A percentile compares a stretch with the other conserved stretches of the same genome.
phyloP scores from a whole-genome alignment of 2,888 invertebrate genomes.

The Trisateles emortualis region DNA sequence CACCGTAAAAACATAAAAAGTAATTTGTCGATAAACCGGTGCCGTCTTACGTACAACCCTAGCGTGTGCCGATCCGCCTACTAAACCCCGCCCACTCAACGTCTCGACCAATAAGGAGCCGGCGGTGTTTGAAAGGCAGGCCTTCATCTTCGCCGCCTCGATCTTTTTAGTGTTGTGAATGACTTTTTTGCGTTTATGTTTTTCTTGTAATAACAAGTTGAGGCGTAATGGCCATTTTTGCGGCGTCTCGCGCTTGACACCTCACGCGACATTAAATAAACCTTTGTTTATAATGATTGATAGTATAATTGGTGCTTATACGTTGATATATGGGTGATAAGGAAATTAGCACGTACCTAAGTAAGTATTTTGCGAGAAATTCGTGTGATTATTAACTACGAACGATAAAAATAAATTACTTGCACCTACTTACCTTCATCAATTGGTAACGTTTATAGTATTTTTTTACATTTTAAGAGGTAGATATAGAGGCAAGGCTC shows the following conservation, averaged over 20 bases:
- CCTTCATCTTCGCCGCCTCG: constrained; percentile 64
- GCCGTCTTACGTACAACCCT: constrained; percentile 70
- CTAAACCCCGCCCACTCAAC: constrained; percentile 65
- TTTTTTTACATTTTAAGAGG: no score
- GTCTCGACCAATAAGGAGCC: constrained; percentile 67
- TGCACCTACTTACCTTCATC: no score
- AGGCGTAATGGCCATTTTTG: constrained; percentile 65
- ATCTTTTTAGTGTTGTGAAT: constrained; percentile 80
- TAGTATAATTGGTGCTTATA: constrained; percentile 47
- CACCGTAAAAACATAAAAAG: constrained; percentile 71
- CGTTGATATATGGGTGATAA: constrained; percentile 38
- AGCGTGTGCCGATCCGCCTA: constrained; percentile 62
- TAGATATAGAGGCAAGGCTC: no score
- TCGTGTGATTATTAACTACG: not conserved
- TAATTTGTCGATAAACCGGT: constrained; percentile 77
- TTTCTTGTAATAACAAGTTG: constrained; percentile 67
- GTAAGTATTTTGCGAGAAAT: not conserved
- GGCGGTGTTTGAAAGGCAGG: constrained; percentile 60
- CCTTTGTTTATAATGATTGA: constrained; percentile 16
- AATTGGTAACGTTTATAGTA: no score
- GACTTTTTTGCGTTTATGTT: constrained; percentile 74
- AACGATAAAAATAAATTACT: no score
- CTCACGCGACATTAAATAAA: constrained; percentile 69
- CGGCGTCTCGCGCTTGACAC: constrained; percentile 64
- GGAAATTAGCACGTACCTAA: constrained; percentile 5